Evolutionary conservation across 2,888 invertebrate species (phyloP), one percentile per base, ranked within the genome.

Genomic region (Isotomurus palustris): DNA sequence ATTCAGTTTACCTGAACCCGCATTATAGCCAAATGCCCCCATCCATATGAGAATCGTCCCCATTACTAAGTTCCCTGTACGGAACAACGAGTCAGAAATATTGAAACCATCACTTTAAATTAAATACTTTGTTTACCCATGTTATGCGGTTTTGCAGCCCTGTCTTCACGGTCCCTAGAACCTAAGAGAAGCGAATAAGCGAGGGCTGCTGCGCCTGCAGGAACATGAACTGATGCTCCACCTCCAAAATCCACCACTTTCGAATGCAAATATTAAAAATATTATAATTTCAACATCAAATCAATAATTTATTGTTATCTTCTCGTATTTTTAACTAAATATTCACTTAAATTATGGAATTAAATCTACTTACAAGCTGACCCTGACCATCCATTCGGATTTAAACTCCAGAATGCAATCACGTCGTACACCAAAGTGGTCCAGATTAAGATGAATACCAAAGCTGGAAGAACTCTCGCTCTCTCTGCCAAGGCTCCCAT

Each of bases 1-100:
- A n/a, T n/a, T n/a, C n/a, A n/a, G n/a, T n/a, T n/a, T 19, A 56
- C 56, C 56, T n/a, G 58, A 58, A n/a, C 58, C 58, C 2, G 58
- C 27, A 22, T 53, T 53, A 24, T 58, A 58, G 5, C 58, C 58
- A 43, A 58, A 58, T 19, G 58, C 53, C 3, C 53, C 53, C 21
- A 58, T 41, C 58, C 58, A 58, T 24, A 58, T 53, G 2, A 58
- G 29, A 8, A 35, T 24, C 1, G 53, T 53, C 14, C 58, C 58
- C 12, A 57, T 29, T 12, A 51, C 21, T 10, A 57, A 35, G 22
- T 22, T 50, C 4, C n/a, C n/a, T n/a, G n/a, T n/a, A n/a, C n/a
- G n/a, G n/a, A n/a, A n/a, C n/a, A n/a, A n/a, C n/a, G n/a, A n/a
- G n/a, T n/a, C n/a, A n/a, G n/a, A n/a, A n/a, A n/a, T n/a, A n/a